Evolutionary conservation across 2,888 invertebrate genomes (phyloP).

Genomic region (Cheiracanthium punctorium): DNA sequence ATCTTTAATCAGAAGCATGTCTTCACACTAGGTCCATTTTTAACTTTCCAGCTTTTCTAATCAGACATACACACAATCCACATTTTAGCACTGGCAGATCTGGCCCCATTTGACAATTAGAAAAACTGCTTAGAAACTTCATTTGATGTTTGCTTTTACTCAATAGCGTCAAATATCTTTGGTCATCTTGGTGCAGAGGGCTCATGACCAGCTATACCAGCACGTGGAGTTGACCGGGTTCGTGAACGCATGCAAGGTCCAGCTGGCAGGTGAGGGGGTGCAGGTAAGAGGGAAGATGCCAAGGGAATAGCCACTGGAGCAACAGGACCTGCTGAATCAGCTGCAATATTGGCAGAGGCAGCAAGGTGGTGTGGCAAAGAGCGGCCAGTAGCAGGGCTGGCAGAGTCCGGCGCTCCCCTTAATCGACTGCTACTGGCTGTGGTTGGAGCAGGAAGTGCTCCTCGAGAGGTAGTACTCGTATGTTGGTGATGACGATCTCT

Average conservation of each 20-base stretch:
- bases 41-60: too few relatives aligned
- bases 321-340: constrained; percentile 5
- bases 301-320: constrained; percentile 29
- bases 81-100: not conserved
- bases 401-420: constrained; percentile 66
- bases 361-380: constrained; percentile 63
- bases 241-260: constrained; percentile 66
- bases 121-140: not conserved
- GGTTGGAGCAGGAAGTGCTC: constrained; percentile 64
- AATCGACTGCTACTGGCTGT: constrained; percentile 68
- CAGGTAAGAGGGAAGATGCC: constrained; percentile 33
- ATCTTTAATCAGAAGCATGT: not conserved
- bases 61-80: not conserved
- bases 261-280: constrained; percentile 41
- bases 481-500: constrained; percentile 67
- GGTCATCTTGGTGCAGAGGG: constrained; percentile 64
- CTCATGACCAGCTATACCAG: constrained; percentile 55
- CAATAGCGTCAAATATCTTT: not conserved
- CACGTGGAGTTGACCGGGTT: constrained; percentile 68
- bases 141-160: not conserved
- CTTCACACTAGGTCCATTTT: too few relatives aligned
- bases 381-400: constrained; percentile 66
- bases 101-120: constrained; percentile 12
- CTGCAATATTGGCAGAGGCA: constrained; percentile 42
- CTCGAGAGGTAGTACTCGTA: constrained; percentile 62